Percentiles rank a stretch among this genome's conserved stretches.
These are phyloP conservation scores for Salmo trutta DNA, from an alignment of 2,797 vertebrate species.

Conservation along the genomic window DNA sequence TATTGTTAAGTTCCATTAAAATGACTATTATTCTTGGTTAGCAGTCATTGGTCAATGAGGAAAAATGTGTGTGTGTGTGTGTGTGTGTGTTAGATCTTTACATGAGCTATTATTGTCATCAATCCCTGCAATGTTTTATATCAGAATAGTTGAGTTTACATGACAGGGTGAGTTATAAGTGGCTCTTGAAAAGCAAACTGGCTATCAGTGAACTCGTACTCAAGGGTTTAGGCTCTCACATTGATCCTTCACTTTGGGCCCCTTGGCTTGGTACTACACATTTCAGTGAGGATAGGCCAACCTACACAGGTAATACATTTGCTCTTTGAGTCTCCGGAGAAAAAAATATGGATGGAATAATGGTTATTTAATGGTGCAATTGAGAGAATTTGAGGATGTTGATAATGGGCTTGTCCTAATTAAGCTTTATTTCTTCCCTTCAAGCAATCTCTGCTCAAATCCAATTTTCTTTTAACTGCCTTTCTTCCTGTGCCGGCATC, in stretches of 20 bases:
- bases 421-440: constrained; percentile 45
- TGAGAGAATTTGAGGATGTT: constrained; percentile 42
- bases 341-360: constrained; percentile 34
- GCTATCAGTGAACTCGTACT: background rate
- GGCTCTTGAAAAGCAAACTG: background rate
- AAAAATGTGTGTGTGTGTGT: background rate
- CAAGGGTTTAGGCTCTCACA: background rate
- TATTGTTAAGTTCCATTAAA: background rate
- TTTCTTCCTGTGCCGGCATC: constrained; percentile 14
- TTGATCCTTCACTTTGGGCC: constrained; percentile 25
- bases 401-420: constrained; percentile 54
- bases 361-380: constrained; percentile 48
- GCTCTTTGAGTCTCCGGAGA: background rate
- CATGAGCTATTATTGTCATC: background rate
- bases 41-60: background rate
- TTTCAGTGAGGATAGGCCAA: constrained; percentile 9
- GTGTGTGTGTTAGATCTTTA: background rate
- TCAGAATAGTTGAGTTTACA: background rate
- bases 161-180: background rate
- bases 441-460: constrained; percentile 42
- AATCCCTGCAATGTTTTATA: background rate
- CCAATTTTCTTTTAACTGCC: constrained; percentile 47
- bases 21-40: background rate
- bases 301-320: constrained; percentile 26
- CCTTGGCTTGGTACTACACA: background rate